A percentile compares a stretch with the other conserved stretches of the same genome.
These are phyloP conservation scores for Notarius quadriscutis DNA, from an alignment of 2,113 vertebrate genomes.

Conservation along the genomic window DNA sequence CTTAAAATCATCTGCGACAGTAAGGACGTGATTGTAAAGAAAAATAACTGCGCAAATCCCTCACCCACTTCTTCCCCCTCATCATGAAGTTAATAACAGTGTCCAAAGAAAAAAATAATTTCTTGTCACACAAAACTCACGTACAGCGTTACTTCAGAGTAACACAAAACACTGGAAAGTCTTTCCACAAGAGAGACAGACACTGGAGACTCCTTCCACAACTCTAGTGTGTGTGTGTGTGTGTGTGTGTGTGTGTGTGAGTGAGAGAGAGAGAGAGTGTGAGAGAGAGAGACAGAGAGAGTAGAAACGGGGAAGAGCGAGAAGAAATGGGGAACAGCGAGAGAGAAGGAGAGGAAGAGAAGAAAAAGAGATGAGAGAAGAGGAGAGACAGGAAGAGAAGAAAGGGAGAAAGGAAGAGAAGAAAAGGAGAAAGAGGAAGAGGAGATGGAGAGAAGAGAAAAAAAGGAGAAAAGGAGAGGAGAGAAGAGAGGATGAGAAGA, in stretches of 20 bases:
- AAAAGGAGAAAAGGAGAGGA: too few species aligned
- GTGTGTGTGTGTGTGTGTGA: too few species aligned
- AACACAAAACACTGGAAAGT: not conserved
- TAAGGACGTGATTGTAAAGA: not conserved
- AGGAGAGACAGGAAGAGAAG: too few species aligned
- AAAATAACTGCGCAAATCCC: not conserved
- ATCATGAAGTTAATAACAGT: not conserved
- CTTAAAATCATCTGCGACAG: slow-evolving; percentile 90
- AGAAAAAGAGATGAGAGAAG: too few species aligned
- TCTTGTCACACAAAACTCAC: not conserved
- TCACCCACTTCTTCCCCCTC: not conserved
- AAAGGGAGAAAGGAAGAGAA: too few species aligned
- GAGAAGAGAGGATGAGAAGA: too few species aligned
- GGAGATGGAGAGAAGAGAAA: not conserved
- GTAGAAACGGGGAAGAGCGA: not conserved
- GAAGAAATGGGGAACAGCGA: not conserved
- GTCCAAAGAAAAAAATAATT: not conserved
- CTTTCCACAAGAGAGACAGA: too few species aligned
- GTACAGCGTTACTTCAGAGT: not conserved
- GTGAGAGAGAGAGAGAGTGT: too few species aligned
- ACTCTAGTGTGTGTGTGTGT: too few species aligned
- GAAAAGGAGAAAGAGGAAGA: too few species aligned
- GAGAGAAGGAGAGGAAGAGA: too few species aligned
- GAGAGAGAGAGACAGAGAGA: not conserved
- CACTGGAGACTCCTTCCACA: too few species aligned